Conservation (phyloP, 2,113 vertebrate species). For the Bombycilla garrulus region DNA sequence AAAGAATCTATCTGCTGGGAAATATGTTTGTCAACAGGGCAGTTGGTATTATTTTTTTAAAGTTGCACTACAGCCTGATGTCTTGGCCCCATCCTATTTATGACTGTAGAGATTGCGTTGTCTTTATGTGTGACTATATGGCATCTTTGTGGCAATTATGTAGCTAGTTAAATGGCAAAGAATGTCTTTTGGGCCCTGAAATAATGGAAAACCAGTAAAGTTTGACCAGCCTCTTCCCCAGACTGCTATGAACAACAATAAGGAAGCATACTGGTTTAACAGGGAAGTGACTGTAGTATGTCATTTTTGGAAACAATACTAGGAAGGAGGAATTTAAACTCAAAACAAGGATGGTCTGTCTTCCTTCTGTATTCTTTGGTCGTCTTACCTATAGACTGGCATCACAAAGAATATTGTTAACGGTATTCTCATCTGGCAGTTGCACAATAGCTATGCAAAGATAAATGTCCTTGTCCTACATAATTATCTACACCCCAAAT, state of each 20-base stretch:
- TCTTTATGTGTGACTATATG: background rate
- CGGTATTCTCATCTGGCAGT: background rate
- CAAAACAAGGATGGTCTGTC: slow-evolving; percentile 8
- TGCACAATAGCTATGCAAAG: background rate
- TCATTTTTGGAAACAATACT: slow-evolving; percentile 50
- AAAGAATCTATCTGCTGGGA: background rate
- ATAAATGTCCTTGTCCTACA: background rate
- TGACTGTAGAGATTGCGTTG: background rate
- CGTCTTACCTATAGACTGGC: background rate
- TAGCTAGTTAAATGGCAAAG: background rate
- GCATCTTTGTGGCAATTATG: background rate
- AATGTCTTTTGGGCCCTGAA: background rate
- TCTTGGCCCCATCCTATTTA: background rate
- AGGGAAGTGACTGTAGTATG: background rate
- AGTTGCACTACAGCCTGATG: background rate
- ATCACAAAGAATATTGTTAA: slow-evolving; percentile 11
- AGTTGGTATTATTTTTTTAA: background rate
- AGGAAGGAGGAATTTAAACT: slow-evolving; percentile 42
- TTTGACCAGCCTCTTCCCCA: background rate
- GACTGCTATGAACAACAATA: background rate
- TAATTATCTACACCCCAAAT: slow-evolving; percentile 23
- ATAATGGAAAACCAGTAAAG: background rate
- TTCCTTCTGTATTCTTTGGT: background rate
- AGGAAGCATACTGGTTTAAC: background rate
- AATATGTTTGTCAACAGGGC: background rate